Conservation (phyloP, 1,140 invertebrate genomes). For the Mactra quadrangularis region DNA sequence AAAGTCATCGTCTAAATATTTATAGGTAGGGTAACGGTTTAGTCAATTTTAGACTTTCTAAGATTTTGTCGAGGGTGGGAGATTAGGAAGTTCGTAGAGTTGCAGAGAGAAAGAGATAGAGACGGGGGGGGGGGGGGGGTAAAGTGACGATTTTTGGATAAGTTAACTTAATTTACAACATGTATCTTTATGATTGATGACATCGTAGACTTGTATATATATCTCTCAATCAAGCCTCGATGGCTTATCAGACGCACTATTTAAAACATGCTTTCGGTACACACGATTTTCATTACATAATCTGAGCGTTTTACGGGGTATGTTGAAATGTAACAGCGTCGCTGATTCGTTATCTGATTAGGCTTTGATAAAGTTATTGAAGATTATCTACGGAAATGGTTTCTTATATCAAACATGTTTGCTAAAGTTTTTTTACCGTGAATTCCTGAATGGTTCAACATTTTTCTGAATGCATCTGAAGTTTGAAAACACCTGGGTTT, state of each 20-base stretch:
- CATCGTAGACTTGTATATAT: constrained; percentile 10
- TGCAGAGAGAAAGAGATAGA: too few species aligned
- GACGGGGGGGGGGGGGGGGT: too few species aligned
- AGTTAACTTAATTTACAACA: too few species aligned
- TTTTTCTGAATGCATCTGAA: not conserved
- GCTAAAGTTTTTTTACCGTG: not conserved
- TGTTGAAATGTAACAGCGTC: constrained; percentile 48
- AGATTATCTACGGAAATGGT: constrained; percentile 46
- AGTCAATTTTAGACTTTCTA: too few species aligned
- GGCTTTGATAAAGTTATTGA: constrained; percentile 51
- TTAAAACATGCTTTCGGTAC: constrained; percentile 33
- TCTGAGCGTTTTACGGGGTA: constrained; percentile 41
- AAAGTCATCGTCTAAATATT: too few species aligned
- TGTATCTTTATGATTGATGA: constrained; percentile 11
- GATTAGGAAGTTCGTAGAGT: too few species aligned
- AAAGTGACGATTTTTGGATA: too few species aligned
- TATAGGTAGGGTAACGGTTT: too few species aligned
- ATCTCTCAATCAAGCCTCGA: not conserved
- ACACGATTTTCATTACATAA: constrained; percentile 59
- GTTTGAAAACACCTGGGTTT: constrained; percentile 38
- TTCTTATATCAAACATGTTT: constrained; percentile 16
- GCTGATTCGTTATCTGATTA: constrained; percentile 36
- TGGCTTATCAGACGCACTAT: constrained; percentile 22
- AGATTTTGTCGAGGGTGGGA: too few species aligned
- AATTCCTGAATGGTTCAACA: constrained; percentile 18